Evolutionary conservation across 2,888 invertebrate species (phyloP).

Genomic region (Synergus umbraculus): DNA sequence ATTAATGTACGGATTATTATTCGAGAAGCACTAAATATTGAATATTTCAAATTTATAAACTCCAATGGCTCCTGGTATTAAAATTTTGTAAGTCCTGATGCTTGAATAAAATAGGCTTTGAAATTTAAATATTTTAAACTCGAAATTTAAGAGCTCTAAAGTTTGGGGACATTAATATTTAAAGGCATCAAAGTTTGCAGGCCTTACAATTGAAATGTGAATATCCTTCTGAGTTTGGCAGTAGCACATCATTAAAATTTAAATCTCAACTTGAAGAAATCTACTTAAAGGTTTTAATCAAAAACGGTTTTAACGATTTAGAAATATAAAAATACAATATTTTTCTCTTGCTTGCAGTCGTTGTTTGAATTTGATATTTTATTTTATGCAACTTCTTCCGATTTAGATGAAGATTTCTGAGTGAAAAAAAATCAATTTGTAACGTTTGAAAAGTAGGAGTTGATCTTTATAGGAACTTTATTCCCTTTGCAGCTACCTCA

Average conservation of each 20-base stretch:
- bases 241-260: background rate
- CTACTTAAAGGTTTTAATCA: background rate
- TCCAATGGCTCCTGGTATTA: background rate
- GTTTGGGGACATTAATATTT: background rate
- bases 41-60: background rate
- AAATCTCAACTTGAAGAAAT: background rate
- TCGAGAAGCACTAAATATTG: too few species aligned
- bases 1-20: background rate
- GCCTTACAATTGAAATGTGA: conserved; percentile 2
- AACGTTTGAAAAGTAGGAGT: background rate
- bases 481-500: background rate
- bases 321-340: too few species aligned
- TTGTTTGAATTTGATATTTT: too few species aligned
- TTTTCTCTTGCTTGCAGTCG: too few species aligned
- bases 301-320: too few species aligned
- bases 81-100: background rate
- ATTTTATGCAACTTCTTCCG: too few species aligned
- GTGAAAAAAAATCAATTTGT: too few species aligned
- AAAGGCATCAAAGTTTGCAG: background rate
- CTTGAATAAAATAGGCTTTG: background rate
- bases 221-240: background rate
- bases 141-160: background rate
- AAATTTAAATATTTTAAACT: background rate
- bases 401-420: too few species aligned
- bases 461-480: conserved; percentile 11